Evolutionary conservation across 2,888 invertebrate species (phyloP).

Genomic region (Orchesellides sinensis): DNA sequence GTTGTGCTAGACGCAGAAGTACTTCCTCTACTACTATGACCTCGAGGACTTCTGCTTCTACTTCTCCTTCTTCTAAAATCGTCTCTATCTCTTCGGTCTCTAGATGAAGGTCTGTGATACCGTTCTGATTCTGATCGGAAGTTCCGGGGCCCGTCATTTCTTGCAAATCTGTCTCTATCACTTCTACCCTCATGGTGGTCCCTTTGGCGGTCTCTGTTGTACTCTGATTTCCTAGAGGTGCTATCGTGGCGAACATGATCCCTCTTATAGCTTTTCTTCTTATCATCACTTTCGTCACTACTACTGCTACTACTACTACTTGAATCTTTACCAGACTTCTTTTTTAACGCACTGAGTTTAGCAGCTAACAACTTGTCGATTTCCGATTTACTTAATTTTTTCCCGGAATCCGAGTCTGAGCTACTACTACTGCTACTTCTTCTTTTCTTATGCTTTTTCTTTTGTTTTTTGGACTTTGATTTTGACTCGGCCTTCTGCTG

Average conservation of each 20-base stretch:
- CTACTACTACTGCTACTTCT: constrained; percentile 77
- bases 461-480: constrained; percentile 75
- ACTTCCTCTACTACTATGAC: not conserved
- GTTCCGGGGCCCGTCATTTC: not conserved
- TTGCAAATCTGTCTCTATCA: constrained; percentile 7
- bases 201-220: not conserved
- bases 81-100: constrained; percentile 22
- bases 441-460: constrained; percentile 77
- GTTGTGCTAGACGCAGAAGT: constrained; percentile 15
- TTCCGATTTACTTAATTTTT: constrained; percentile 37
- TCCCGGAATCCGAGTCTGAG: constrained; percentile 59
- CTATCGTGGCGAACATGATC: constrained; percentile 18
- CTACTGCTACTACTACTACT: constrained; percentile 72
- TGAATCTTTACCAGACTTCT: constrained; percentile 76
- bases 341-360: constrained; percentile 82
- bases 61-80: constrained; percentile 14
- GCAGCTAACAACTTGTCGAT: constrained; percentile 84
- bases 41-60: constrained; percentile 38
- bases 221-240: constrained; percentile 2
- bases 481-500: constrained; percentile 34
- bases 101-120: not conserved
- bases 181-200: not conserved
- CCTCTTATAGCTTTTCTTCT: constrained; percentile 67
- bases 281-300: constrained; percentile 73
- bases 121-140: not conserved